Base-by-base conservation (phyloP, 2,113 vertebrate genomes). In the Hippocampus abdominalis region DNA sequence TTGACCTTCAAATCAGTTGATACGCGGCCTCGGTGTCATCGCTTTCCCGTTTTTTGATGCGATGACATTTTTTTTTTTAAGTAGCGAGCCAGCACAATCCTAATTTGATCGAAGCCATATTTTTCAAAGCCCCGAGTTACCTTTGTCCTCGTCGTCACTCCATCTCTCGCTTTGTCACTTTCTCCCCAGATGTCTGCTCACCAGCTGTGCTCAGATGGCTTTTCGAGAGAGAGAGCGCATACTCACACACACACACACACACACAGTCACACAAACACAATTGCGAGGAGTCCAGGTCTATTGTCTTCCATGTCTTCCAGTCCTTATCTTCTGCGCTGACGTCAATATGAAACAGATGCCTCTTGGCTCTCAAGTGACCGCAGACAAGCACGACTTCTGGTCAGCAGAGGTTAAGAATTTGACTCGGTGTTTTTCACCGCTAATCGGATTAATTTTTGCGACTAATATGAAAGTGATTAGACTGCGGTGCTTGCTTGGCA, bases 181-280 rank as follows among this genome's bases (percentile, higher is more conserved):
- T 69, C 71, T 77, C 72, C 69, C 67, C 83, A 83, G 81, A 87
- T 83, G 78, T 81, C 85, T 88, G 81, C 81, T 78, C 82, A 73
- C 87, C 89, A 91, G 89, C 88, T 90, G 89, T 8, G 87, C 70
- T 89, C 84, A 88, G 84, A 89, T 89, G 83, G 81, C 83, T 73
- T 67, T 84, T 75, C 68, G 71, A 53, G 61, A 56, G 61, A 56
- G 70, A 25, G 57, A 54, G 46, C n/a, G 1, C 21, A 1, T 6
- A 36, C 78, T 27, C 49, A 11, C 74, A 48, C 81, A 29, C 70
- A 66, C 39, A 76, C 80, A 77, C 54, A 32, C 66, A 40, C 60
- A 53, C 70, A 23, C 44, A 18, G 13, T 32, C 9, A 71, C 70
- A 59, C 27, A 65, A 27, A 74, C 46, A 68, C 39, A 64, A 36